Evolutionary conservation across 2,113 vertebrate species (phyloP).

Genomic region (Ophthalmolycus amberensis): DNA sequence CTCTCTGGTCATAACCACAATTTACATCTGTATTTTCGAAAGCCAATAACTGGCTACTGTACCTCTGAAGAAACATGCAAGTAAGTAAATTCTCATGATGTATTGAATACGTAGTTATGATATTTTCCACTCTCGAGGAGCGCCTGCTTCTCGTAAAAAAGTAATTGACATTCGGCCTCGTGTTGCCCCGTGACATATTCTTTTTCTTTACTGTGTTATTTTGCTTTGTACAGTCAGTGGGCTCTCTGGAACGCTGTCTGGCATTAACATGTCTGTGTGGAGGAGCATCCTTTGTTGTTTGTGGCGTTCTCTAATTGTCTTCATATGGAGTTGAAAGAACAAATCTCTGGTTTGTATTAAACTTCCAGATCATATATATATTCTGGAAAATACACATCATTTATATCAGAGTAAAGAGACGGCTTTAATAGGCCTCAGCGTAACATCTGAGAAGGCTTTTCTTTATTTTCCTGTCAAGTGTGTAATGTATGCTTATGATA

Average conservation of each 20-base stretch:
- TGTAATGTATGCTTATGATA: slow-evolving; percentile 46
- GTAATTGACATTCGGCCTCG: background rate
- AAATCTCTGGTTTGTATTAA: slow-evolving; percentile 51
- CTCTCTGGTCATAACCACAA: slow-evolving; percentile 60
- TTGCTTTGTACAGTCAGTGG: slow-evolving; percentile 1
- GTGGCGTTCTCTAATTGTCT: slow-evolving; percentile 43
- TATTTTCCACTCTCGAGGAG: background rate
- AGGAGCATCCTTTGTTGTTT: slow-evolving; percentile 30
- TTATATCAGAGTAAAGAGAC: slow-evolving; percentile 29
- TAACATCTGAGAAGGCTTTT: slow-evolving; percentile 45
- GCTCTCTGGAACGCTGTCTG: slow-evolving; percentile 13
- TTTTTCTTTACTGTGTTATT: background rate
- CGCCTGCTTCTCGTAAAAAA: slow-evolving; percentile 5
- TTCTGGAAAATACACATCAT: slow-evolving; percentile 58
- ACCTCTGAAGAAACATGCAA: slow-evolving; percentile 47
- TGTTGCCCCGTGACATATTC: slow-evolving; percentile 1
- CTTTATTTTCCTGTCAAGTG: slow-evolving; percentile 43
- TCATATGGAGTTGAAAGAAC: slow-evolving; percentile 56
- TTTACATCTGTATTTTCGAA: slow-evolving; percentile 66
- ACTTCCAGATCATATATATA: slow-evolving; percentile 43
- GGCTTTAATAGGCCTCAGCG: slow-evolving; percentile 50
- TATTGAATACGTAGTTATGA: slow-evolving; percentile 34
- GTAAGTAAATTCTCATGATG: slow-evolving; percentile 24
- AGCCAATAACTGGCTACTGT: slow-evolving; percentile 52
- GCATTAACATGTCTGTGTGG: slow-evolving; percentile 43